Evolutionary conservation across 2,113 vertebrate species (phyloP).

Genomic region (Hystrix cristata): DNA sequence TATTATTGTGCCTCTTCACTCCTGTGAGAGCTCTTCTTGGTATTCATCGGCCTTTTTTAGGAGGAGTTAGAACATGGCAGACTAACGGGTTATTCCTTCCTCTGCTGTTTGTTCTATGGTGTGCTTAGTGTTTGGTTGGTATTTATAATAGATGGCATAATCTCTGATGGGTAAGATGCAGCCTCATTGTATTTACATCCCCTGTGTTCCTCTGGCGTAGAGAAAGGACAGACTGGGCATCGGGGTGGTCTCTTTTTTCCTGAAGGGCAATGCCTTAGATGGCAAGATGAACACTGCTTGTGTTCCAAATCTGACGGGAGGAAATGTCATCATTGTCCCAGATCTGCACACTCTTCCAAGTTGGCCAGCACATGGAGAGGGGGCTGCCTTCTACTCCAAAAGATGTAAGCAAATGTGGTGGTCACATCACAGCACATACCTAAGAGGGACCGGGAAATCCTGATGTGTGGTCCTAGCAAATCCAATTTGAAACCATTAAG

Average conservation of each 20-base stretch:
- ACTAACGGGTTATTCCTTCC: too few relatives aligned
- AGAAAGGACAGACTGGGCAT: background rate
- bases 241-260: background rate
- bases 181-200: background rate
- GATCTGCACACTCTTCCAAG: background rate
- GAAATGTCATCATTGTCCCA: background rate
- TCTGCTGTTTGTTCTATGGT: background rate
- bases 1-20: background rate
- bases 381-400: background rate
- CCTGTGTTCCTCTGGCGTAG: background rate
- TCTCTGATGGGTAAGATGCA: background rate
- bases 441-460: background rate
- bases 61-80: background rate
- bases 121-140: background rate
- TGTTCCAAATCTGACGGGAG: background rate
- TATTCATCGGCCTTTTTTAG: background rate
- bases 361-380: background rate
- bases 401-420: background rate
- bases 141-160: background rate
- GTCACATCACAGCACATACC: background rate
- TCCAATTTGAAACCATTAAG: background rate
- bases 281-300: accelerated
- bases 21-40: background rate
- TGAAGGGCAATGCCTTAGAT: background rate
- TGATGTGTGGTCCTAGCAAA: background rate